Evolutionary conservation across 2,797 vertebrate genomes (phyloP).

Genomic region (Syndactyla subalaris): DNA sequence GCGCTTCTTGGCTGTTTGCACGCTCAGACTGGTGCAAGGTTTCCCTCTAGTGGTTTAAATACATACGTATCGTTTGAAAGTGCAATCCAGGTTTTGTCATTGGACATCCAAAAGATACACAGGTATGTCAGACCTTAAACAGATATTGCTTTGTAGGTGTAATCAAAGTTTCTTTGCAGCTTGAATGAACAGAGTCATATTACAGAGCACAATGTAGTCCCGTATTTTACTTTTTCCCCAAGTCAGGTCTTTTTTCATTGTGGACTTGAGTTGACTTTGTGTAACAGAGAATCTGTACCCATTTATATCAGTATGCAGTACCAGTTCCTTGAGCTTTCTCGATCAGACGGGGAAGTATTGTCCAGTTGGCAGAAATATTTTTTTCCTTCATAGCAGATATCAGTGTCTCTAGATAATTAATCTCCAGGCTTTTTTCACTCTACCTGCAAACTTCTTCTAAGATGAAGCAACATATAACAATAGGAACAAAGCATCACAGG

Average conservation of each 20-base stretch:
- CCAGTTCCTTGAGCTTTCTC: not conserved
- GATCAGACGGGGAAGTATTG: fast-evolving
- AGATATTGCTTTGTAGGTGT: not conserved
- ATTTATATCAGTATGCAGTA: not conserved
- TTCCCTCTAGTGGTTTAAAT: constrained; percentile 28
- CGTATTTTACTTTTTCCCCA: fast-evolving
- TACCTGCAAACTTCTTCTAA: not conserved
- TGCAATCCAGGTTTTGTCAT: fast-evolving
- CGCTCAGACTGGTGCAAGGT: not conserved
- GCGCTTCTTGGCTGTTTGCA: not conserved
- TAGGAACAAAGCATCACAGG: not conserved
- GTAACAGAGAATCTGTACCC: not conserved
- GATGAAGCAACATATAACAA: not conserved
- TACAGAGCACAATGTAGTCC: not conserved
- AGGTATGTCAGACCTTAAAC: not conserved
- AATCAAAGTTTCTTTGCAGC: not conserved
- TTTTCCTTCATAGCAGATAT: not conserved
- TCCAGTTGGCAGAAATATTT: not conserved
- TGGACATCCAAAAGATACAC: fast-evolving
- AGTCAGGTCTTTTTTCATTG: not conserved
- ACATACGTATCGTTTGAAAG: fast-evolving
- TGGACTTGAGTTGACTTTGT: not conserved
- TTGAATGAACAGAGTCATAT: not conserved
- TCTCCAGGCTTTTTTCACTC: not conserved
- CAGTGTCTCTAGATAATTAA: not conserved